Base-by-base conservation (phyloP, 2,888 invertebrate genomes). In the Xylota segnis region DNA sequence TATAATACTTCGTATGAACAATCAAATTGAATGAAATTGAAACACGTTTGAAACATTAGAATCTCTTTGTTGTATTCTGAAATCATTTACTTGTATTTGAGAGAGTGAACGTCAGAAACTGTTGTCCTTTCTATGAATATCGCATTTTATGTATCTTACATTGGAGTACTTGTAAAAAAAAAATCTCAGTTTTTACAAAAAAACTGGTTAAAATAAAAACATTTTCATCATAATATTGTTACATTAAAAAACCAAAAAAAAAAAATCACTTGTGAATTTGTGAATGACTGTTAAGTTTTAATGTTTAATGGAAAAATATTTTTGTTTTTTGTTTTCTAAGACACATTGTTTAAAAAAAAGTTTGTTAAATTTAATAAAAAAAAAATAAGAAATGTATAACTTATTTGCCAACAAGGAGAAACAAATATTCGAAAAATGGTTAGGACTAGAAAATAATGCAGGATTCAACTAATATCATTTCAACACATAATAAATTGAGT, bases 31-130 rank as follows among this genome's bases (percentile, higher is more conserved):
- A 88, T 89, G 90, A 90, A 92, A 92, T 91, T 92, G 91, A 92
- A 92, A 91, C 92, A 92, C 89, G 91, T 92, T 92, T 92, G 92
- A 92, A 91, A 89, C 81, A 82, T 70, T 82, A 72, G 87, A 88
- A 63, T 65, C 68, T 76, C 23, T 65, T 83, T 75, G 66, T 79
- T 68, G 78, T 87, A 58, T 54, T 81, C 52, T 81, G 43, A 72
- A 66, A 81, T 77, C 71, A 68, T 75, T 82, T 75, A 72, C 68
- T 78, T 87, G 66, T 83, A 78, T 58, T 71, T 56, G 59, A 78
- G 59, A 78, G 59, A 83, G 75, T 83, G 79, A 71, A 34, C 56
- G 70, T 86, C 54, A 50, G 82, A 77, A 68, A 63, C 61, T 74
- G 65, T 77, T 70, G 83, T 87, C 74, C 54, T 72, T 56, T 82